Evolutionary conservation across 2,888 invertebrate species (phyloP).

Genomic region (Tinea pellionella): DNA sequence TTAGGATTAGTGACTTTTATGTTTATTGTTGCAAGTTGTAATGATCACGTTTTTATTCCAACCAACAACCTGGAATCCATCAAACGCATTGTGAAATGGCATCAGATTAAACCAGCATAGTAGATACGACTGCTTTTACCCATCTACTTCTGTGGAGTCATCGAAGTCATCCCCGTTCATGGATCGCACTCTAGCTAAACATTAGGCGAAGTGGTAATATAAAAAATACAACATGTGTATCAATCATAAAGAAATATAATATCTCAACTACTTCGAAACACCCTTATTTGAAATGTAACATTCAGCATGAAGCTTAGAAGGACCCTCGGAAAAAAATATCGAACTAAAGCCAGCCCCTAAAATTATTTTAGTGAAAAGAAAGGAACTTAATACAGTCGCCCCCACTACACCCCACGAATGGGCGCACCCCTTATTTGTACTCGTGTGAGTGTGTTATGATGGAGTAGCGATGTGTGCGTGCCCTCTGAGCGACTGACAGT

Average conservation of each 20-base stretch:
- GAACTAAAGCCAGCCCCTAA: constrained; percentile 68
- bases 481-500: constrained; percentile 52
- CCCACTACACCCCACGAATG: constrained; percentile 50
- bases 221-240: background rate
- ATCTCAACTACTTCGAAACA: constrained; percentile 9
- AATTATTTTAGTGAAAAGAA: constrained; percentile 71
- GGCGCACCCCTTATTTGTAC: constrained; percentile 45
- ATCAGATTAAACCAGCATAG: too few species aligned
- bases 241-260: constrained; percentile 8
- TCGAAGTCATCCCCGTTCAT: too few species aligned
- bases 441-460: constrained; percentile 27
- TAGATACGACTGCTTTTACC: too few species aligned
- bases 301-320: constrained; percentile 44
- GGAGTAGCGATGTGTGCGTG: constrained; percentile 40
- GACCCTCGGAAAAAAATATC: constrained; percentile 58
- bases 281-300: constrained; percentile 29
- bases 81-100: too few species aligned
- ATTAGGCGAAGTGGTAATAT: too few species aligned
- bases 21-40: too few species aligned
- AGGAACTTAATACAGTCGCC: constrained; percentile 66
- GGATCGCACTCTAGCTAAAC: too few species aligned
- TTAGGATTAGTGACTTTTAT: too few species aligned
- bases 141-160: too few species aligned
- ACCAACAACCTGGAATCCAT: too few species aligned
- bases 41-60: too few species aligned